Evolutionary conservation across 2,797 vertebrate species (phyloP), one percentile per base, ranked within the genome.

Genomic region (Protosalanx chinensis): DNA sequence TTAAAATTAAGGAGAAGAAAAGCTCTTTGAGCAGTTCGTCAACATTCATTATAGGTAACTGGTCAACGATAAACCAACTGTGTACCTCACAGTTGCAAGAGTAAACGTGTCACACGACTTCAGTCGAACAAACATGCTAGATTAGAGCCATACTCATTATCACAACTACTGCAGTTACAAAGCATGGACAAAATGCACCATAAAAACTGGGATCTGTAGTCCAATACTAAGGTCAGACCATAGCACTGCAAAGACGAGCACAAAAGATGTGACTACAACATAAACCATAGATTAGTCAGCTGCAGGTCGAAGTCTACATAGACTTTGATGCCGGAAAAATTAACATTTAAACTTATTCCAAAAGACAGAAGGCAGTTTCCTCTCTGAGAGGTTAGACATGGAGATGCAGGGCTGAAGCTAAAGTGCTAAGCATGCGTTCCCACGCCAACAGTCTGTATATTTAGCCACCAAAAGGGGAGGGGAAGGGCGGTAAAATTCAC

Each of bases 371-470:
- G 64, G 41, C 64, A 51, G 41, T 64, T 46, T 20, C 35, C 35
- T 64, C 33, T 37, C 37, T 13, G 13, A 29, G 27, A 27, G 41
- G 46, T 67, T 30, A 29, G 41, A 29, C 46, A 67, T 23, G 16
- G 41, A 29, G 46, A 51, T n/a, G 3, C 16, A 30, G 20, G 7
- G 46, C 60, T 70, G 20, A 67, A 41, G 29, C 16, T 70, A 73
- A 73, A 70, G 71, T 77, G 75, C 75, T 66, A 70, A 32, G 65
- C 16, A 66, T 56, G 33, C 41, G 69, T 61, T 56, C 20, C 27
- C 30, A 41, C 56, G 58, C 71, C 33, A 62, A 61, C 70, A 69
- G 69, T 64, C 37, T 58, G 67, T 56, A 20, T 60, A 46, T 29
- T 60, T 46, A 20, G 49, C 46, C 16, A 67, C 27, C 46, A 30